Conservation (phyloP, 2,113 vertebrate genomes). For the Trematomus loennbergii region DNA sequence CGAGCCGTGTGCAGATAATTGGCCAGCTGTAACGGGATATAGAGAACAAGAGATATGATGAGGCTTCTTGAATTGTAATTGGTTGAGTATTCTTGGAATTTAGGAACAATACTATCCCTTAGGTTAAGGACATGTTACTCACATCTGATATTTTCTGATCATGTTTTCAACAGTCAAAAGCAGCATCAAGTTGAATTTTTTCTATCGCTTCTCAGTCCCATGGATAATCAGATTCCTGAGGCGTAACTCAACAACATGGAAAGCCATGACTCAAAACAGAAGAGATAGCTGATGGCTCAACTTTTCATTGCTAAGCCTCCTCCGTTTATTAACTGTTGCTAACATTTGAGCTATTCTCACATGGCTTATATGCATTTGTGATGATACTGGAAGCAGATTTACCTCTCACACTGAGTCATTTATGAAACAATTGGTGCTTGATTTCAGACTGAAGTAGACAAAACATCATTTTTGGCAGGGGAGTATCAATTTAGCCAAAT, state of each 20-base stretch:
- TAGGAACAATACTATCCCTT: not conserved
- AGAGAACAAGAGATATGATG: not conserved
- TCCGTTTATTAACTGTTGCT: not conserved
- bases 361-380: not conserved
- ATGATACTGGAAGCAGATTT: not conserved
- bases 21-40: conserved; percentile 22
- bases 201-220: not conserved
- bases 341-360: not conserved
- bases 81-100: conserved; percentile 14
- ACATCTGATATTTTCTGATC: not conserved
- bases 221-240: conserved; percentile 7
- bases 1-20: conserved; percentile 31
- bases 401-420: too few relatives aligned
- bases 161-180: not conserved
- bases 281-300: not conserved
- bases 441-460: conserved; percentile 5
- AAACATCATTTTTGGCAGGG: not conserved
- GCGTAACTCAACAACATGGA: not conserved
- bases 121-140: not conserved
- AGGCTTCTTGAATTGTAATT: conserved; percentile 12
- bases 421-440: not conserved
- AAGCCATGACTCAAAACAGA: not conserved
- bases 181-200: not conserved
- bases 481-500: not conserved
- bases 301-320: not conserved